Base-by-base conservation (phyloP, 2,797 vertebrate genomes). In the Anguilla marmorata region DNA sequence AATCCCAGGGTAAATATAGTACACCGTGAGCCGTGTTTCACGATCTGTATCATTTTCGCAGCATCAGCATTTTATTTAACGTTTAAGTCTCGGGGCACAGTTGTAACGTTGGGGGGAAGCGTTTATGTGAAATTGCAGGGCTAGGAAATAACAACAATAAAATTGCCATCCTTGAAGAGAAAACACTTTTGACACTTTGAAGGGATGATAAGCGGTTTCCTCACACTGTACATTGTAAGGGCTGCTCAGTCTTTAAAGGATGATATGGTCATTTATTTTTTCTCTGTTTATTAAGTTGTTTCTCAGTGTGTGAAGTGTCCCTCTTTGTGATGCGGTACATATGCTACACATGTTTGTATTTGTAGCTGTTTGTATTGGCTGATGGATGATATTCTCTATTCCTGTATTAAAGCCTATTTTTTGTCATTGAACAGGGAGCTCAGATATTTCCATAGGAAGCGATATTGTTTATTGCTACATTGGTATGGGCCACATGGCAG, bases 1-100 rank as follows among this genome's bases (percentile, higher is more conserved):
- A 89, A 90, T 93, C 88, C 56, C 86, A 87, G 90, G 83, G 72
- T 85, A 90, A 91, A 89, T 87, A 63, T 69, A 85, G 86, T 80
- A 82, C 86, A 84, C 86, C 84, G 79, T 83, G 90, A 83, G 37
- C 87, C 89, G 83, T 86, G 87, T 87, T 89, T 87, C 86, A 41
- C 89, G 66, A 85, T 86, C 50, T 56, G 48, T 56, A 85, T 76
- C 54, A 89, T 92, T 93, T 90, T 91, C 90, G 89, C 80, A 86
- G 86, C 89, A 90, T 93, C 92, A 93, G 92, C 91, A 45, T n/a
- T 91, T 91, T 87, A 56, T 87, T 87, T 30, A n/a, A 85, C 90
- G 91, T 91, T 91, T 74, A 52, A 69, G 88, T 91, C 89, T 91
- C 88, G 86, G 84, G 37, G 37, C 45, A 50, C 37, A 85, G 88